phyloP scores from a whole-genome alignment of 2,797 vertebrate genomes.

The Euphonia xanthogaster region DNA sequence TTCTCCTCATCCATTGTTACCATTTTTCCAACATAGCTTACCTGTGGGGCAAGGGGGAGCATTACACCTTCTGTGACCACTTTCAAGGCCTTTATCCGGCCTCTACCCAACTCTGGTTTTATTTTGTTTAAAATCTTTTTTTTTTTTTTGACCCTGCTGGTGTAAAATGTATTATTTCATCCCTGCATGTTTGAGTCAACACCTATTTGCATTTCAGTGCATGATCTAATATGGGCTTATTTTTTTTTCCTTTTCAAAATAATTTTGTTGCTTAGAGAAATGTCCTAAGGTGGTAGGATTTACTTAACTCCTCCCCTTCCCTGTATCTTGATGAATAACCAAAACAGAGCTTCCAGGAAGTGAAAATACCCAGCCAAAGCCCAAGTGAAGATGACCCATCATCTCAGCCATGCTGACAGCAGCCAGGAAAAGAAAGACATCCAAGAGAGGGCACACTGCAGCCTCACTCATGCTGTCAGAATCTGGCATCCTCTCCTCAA shows the following conservation, averaged over 20 bases:
- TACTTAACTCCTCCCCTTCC: background rate
- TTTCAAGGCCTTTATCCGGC: background rate
- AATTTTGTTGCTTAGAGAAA: background rate
- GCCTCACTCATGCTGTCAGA: fast-evolving
- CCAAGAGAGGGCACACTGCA: background rate
- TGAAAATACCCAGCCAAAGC: background rate
- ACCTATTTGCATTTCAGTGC: background rate
- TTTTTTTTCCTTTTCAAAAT: conserved; percentile 1
- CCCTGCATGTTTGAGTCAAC: background rate
- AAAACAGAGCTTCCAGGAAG: background rate
- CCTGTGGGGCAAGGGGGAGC: fast-evolving
- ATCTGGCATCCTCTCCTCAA: background rate
- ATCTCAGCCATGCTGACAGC: background rate
- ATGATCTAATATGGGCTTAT: background rate
- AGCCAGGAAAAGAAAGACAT: background rate
- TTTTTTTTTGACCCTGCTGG: background rate
- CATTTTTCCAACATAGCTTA: background rate
- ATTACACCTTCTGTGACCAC: background rate
- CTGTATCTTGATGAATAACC: background rate
- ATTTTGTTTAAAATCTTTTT: background rate
- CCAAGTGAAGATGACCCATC: background rate
- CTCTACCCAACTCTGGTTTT: background rate
- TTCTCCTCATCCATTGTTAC: background rate
- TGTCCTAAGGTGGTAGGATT: background rate
- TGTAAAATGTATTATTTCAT: background rate